Evolutionary conservation across 2,113 vertebrate species (phyloP), one percentile per base, ranked within the genome.

Genomic region (Sardina pilchardus): DNA sequence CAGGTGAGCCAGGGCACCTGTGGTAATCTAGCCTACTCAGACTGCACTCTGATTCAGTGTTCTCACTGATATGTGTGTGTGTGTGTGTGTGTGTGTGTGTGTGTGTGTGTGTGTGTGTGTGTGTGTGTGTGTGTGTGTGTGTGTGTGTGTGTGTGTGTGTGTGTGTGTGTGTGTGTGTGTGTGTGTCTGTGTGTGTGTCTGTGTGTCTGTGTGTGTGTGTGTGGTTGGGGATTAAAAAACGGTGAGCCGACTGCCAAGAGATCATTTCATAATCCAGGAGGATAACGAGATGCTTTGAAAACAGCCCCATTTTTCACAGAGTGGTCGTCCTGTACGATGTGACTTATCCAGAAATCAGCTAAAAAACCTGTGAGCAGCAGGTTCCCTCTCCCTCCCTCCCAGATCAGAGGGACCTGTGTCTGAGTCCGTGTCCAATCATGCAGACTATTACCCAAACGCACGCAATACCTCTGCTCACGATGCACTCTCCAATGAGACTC

Each of bases 311-410:
- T 67, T 6, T 67, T 71, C 30, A 34, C 24, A 34, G 9, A 6
- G 24, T 21, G 59, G 56, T n/a, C 21, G 10, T 9, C 9, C 63
- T 71, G 63, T 34, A 26, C 26, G 30, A 71, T 26, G 30, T 71
- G 63, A 71, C 63, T 12, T 71, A 71, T 26, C 63, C 63, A 34
- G 63, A 14, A 71, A 26, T 67, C 59, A 30, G 63, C 63, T 71
- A n/a, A 63, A 56, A 63, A 63, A 71, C n/a, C 63, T 71, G 63
- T 71, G n/a, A 71, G 63, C 63, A 71, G 14, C 63, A 71, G 14
- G 50, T 53, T 24, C 24, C 26, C 19, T 63, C 26, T 71, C 26
- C 7, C 8, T 26, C 56, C 21, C 8, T 21, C 59, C 7, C 24
- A 1, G 59, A 63, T 8, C 19, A 26, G 59, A 63, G 4, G 39